Conservation (phyloP, 2,113 vertebrate genomes). For the Callorhinus ursinus region DNA sequence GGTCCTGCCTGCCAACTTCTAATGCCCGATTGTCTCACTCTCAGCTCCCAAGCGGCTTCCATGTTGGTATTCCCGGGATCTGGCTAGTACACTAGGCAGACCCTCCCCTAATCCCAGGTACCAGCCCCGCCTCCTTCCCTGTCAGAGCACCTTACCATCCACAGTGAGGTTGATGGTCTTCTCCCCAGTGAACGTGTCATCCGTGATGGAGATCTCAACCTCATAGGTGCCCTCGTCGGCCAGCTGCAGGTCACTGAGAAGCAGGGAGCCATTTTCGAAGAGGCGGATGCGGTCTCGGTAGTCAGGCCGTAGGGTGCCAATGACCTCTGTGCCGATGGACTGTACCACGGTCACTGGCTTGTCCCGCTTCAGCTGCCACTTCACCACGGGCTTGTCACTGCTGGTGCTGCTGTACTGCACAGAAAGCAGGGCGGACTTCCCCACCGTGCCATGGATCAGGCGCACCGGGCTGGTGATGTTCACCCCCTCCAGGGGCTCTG, state of each 20-base stretch:
- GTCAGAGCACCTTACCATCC: constrained; percentile 88
- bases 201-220: constrained; percentile 98
- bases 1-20: neutral
- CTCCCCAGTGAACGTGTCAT: constrained; percentile 95
- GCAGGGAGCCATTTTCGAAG: constrained; percentile 95
- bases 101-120: neutral
- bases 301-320: constrained; percentile 93
- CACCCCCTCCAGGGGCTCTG: constrained; percentile 90
- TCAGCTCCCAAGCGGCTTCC: neutral
- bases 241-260: constrained; percentile 93
- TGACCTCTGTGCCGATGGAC: constrained; percentile 95
- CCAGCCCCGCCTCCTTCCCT: neutral
- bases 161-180: constrained; percentile 95
- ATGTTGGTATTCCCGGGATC: neutral
- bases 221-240: constrained; percentile 94
- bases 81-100: neutral
- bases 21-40: neutral
- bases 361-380: constrained; percentile 95
- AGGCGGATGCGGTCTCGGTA: constrained; percentile 95
- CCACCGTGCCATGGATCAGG: constrained; percentile 89
- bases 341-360: constrained; percentile 95
- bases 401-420: constrained; percentile 94
- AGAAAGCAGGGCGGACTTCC: constrained; percentile 93
- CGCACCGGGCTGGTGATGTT: constrained; percentile 93
- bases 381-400: constrained; percentile 93